phyloP scores from a whole-genome alignment of 2,888 invertebrate genomes.

The Nymphalis polychloros region DNA sequence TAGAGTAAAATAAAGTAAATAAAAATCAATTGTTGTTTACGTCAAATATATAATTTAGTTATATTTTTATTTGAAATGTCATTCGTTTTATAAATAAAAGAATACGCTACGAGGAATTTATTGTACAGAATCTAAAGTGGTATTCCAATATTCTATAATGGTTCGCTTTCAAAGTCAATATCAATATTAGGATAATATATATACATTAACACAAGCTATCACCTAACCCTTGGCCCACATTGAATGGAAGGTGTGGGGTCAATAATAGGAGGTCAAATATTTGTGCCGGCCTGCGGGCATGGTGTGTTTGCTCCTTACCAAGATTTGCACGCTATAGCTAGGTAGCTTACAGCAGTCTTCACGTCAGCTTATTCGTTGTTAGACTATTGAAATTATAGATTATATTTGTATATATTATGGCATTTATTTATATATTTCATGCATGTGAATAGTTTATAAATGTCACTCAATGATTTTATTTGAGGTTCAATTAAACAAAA shows the following conservation, averaged over 20 bases:
- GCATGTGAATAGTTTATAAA: too few relatives aligned
- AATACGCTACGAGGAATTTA: too few relatives aligned
- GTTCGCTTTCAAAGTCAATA: not conserved
- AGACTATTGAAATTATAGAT: not conserved
- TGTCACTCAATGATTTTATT: too few relatives aligned
- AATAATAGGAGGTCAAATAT: slow-evolving; percentile 74
- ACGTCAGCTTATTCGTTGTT: not conserved
- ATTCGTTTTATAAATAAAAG: too few relatives aligned
- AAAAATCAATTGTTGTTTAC: too few relatives aligned
- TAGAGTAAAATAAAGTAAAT: not conserved
- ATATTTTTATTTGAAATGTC: too few relatives aligned
- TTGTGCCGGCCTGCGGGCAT: slow-evolving; percentile 59
- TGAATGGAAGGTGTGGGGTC: slow-evolving; percentile 61
- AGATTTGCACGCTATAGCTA: slow-evolving; percentile 43
- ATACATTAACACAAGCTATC: slow-evolving; percentile 21
- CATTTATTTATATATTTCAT: too few relatives aligned
- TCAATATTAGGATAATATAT: slow-evolving; percentile 19
- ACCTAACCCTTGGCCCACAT: slow-evolving; percentile 31
- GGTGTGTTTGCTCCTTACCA: slow-evolving; percentile 55
- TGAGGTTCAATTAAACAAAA: too few relatives aligned
- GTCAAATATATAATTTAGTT: too few relatives aligned
- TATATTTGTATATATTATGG: not conserved
- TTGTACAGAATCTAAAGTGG: not conserved
- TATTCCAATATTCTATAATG: not conserved
- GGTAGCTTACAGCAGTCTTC: slow-evolving; percentile 6